A percentile compares a stretch with the other conserved stretches of the same genome.
Evolutionary conservation across 1,140 invertebrate genomes (phyloP).

Genomic region (Drosophila gunungcola): DNA sequence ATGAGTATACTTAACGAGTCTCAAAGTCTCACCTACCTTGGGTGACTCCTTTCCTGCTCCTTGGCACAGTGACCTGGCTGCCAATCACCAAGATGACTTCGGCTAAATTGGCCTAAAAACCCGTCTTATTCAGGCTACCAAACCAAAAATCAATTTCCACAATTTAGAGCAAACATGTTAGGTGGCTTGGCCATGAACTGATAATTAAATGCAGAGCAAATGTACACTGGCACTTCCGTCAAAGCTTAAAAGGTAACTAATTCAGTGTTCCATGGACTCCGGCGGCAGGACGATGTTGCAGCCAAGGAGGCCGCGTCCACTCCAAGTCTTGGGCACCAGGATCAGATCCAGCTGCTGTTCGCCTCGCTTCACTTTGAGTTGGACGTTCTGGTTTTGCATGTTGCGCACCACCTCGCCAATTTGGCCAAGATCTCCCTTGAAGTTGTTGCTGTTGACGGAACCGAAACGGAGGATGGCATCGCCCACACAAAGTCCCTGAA

Average conservation of each 20-base stretch:
- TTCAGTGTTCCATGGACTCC: slow-evolving; percentile 84
- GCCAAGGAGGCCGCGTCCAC: slow-evolving; percentile 90
- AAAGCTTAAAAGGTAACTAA: slow-evolving; percentile 13
- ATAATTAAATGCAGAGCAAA: slow-evolving; percentile 18
- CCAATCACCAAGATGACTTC: slow-evolving; percentile 10
- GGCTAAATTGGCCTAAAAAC: slow-evolving; percentile 11
- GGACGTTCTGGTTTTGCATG: slow-evolving; percentile 88
- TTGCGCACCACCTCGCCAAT: slow-evolving; percentile 90
- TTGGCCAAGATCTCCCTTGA: slow-evolving; percentile 88
- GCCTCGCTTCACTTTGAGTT: slow-evolving; percentile 87
- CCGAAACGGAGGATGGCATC: slow-evolving; percentile 94
- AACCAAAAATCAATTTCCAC: slow-evolving; percentile 36
- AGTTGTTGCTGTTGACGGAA: slow-evolving; percentile 91
- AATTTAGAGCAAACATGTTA: slow-evolving; percentile 34
- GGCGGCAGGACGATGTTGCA: slow-evolving; percentile 88
- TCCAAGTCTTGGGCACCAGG: slow-evolving; percentile 90
- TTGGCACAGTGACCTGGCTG: slow-evolving; percentile 51
- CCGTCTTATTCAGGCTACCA: neutral
- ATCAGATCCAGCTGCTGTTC: slow-evolving; percentile 85
- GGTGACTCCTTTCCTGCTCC: slow-evolving; percentile 1
- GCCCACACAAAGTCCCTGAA: slow-evolving; percentile 90
- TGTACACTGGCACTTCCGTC: slow-evolving; percentile 25
- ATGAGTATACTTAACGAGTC: neutral
- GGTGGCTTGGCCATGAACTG: slow-evolving; percentile 12
- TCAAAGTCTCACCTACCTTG: slow-evolving; percentile 4